Evolutionary conservation across 2,888 invertebrate species (phyloP).

Genomic region (Eilema sororculum): DNA sequence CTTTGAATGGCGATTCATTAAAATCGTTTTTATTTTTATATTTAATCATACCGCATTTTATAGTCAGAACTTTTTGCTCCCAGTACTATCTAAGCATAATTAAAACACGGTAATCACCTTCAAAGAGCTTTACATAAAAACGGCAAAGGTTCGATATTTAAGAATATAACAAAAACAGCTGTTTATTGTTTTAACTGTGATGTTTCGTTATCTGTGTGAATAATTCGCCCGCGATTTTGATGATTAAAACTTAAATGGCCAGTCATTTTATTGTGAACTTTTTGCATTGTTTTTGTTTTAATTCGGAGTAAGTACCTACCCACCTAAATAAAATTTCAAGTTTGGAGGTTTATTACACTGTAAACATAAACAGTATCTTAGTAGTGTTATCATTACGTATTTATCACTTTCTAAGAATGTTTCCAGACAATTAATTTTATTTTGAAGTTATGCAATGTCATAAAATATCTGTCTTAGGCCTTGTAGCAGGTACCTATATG

Average conservation of each 20-base stretch:
- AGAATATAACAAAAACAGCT: constrained; percentile 16
- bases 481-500: not conserved
- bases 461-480: not conserved
- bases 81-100: not conserved
- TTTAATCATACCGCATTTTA: not conserved
- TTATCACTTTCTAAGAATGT: not conserved
- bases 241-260: constrained; percentile 28
- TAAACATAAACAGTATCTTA: not conserved
- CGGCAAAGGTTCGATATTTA: not conserved
- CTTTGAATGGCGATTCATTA: not conserved
- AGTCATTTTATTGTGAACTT: not conserved
- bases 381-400: too few species aligned
- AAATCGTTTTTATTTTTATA: not conserved
- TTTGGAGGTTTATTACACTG: not conserved
- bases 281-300: not conserved
- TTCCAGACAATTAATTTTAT: not conserved
- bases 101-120: not conserved
- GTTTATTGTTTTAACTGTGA: constrained; percentile 18
- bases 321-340: not conserved
- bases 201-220: constrained; percentile 32
- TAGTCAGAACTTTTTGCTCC: not conserved
- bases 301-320: not conserved
- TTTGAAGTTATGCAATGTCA: not conserved
- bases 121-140: constrained; percentile 5
- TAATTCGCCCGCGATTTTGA: constrained; percentile 19